Evolutionary conservation across 2,888 invertebrate species (phyloP), one percentile per base, ranked within the genome.

Genomic region (Dermolepida albohirtum): DNA sequence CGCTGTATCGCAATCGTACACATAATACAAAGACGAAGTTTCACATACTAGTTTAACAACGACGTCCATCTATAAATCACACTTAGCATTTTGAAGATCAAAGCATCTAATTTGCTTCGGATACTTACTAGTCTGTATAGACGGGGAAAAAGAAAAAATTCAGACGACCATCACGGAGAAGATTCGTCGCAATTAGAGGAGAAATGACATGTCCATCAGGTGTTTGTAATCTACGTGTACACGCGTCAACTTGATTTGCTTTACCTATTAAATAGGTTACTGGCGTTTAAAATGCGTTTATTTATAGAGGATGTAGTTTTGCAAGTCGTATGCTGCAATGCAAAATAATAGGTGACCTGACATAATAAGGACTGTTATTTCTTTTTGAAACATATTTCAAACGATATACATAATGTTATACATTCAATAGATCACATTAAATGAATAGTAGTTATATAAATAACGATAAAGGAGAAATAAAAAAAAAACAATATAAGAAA

Each of bases 1-100:
- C 44, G 34, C 47, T 39, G 34, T n/a, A 34, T 62, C 17, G 16
- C 47, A 47, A 47, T 41, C 16, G 16, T 62, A 10, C 39, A 62
- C 34, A 12, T 16, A 62, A 62, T 7, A 62, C 44, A 17, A 59
- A 47, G 14, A 62, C 34, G 47, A 34, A 14, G 59, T 62, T 47
- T 62, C 59, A 47, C 34, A 34, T 34, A 44, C 47, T 34, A 62
- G 16, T 47, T 62, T 34, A 62, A 47, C 10, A 34, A 16, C 29
- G 47, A 34, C 59, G 16, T 47, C 16, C 59, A 34, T 10, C 47
- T 16, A 47, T 62, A 62, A 62, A 62, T 62, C 59, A 62, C 29
- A 62, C 59, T 62, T 47, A 62, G 34, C 34, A 34, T 34, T 62
- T 62, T 47, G 59, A 47, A 62, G 59, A 62, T 62, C 59, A 62